phyloP scores from a whole-genome alignment of 2,888 invertebrate species.

The Nomada lathburiana region DNA sequence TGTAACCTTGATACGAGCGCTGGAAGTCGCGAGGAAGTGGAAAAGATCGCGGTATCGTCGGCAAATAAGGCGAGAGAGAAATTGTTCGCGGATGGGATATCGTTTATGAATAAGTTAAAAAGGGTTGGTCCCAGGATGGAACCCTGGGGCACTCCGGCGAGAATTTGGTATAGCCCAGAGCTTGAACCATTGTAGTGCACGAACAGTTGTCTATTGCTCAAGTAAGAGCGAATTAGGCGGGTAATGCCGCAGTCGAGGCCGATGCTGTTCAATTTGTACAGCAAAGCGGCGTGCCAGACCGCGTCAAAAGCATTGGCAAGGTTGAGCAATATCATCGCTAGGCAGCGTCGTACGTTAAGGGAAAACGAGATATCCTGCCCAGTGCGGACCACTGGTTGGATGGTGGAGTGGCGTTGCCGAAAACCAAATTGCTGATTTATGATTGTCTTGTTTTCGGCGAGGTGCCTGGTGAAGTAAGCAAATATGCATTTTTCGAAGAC shows the following conservation, averaged over 20 bases:
- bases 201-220: not conserved
- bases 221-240: not conserved
- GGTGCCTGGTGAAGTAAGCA: not conserved
- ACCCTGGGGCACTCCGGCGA: not conserved
- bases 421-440: not conserved
- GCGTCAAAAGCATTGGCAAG: slow-evolving; percentile 1
- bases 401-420: not conserved
- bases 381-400: not conserved
- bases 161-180: not conserved
- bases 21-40: not conserved
- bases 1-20: not conserved
- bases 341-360: not conserved
- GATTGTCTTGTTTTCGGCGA: not conserved
- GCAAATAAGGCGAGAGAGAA: not conserved
- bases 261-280: not conserved
- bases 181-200: not conserved
- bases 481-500: not conserved
- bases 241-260: not conserved
- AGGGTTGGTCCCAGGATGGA: not conserved
- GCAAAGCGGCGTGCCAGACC: not conserved
- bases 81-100: not conserved
- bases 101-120: not conserved
- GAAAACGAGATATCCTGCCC: not conserved
- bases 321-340: not conserved
- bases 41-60: not conserved